phyloP scores from a whole-genome alignment of 2,797 vertebrate genomes.

The Ctenochaetus hawaiiensis region DNA sequence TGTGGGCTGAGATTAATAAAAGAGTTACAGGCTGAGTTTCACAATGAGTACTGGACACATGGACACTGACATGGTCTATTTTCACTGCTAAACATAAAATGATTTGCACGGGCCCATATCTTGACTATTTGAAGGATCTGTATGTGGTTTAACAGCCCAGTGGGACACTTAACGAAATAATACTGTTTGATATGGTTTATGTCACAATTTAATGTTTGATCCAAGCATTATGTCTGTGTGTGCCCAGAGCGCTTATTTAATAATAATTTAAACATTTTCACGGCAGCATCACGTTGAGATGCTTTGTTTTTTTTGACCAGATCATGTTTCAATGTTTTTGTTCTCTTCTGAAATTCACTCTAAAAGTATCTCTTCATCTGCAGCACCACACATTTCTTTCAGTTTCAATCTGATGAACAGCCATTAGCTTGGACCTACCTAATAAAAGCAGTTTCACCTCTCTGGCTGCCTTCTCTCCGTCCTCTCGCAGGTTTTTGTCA shows the following conservation, averaged over 20 bases:
- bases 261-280: background rate
- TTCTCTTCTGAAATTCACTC: background rate
- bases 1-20: constrained; percentile 34
- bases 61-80: constrained; percentile 8
- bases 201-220: background rate
- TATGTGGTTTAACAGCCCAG: background rate
- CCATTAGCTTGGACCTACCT: constrained; percentile 82
- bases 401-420: background rate
- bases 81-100: background rate
- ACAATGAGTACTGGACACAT: constrained; percentile 1
- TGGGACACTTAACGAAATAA: too few relatives aligned
- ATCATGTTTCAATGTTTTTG: background rate
- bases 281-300: background rate
- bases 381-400: background rate
- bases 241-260: background rate
- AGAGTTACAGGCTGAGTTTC: constrained; percentile 13
- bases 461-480: constrained; percentile 96
- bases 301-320: background rate
- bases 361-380: background rate
- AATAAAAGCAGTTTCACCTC: constrained; percentile 97
- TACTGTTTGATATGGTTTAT: too few relatives aligned
- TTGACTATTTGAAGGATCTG: background rate
- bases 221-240: constrained; percentile 1
- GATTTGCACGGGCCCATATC: constrained; percentile 1
- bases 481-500: constrained; percentile 97